Evolutionary conservation across 2,888 invertebrate genomes (phyloP).

Genomic region (Griposia aprilina): DNA sequence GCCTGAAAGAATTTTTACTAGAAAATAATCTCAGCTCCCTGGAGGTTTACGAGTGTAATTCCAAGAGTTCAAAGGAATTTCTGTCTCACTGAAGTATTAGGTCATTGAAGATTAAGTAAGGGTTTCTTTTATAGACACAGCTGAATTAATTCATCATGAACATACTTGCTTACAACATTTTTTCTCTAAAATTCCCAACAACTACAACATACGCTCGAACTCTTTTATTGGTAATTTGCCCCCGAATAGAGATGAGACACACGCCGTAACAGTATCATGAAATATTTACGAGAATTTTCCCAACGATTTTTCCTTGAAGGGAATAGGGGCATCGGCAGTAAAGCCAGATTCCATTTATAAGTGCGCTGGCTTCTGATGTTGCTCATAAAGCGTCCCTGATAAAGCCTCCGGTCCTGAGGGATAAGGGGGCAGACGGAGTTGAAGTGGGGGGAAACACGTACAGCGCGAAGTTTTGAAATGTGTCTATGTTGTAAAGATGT

Average conservation of each 20-base stretch:
- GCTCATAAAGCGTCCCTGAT: conserved; percentile 81
- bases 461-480: conserved; percentile 58
- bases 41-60: conserved; percentile 25
- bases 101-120: conserved; percentile 23
- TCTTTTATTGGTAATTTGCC: conserved; percentile 62
- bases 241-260: conserved; percentile 67
- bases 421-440: conserved; percentile 65
- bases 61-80: conserved; percentile 17
- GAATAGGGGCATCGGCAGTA: conserved; percentile 72
- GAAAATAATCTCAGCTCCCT: conserved; percentile 39
- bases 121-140: conserved; percentile 9
- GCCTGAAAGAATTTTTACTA: conserved; percentile 27
- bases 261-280: conserved; percentile 71
- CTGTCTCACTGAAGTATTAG: conserved; percentile 40
- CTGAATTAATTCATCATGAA: conserved; percentile 17
- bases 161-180: not conserved
- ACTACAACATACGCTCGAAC: conserved; percentile 44
- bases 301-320: conserved; percentile 71
- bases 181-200: conserved; percentile 21
- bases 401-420: conserved; percentile 76
- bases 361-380: conserved; percentile 78
- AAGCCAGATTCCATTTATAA: conserved; percentile 81
- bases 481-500: conserved; percentile 57
- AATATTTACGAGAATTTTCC: conserved; percentile 78
- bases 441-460: conserved; percentile 58